Conservation (phyloP, 2,113 vertebrate genomes). For the Mustela nigripes region DNA sequence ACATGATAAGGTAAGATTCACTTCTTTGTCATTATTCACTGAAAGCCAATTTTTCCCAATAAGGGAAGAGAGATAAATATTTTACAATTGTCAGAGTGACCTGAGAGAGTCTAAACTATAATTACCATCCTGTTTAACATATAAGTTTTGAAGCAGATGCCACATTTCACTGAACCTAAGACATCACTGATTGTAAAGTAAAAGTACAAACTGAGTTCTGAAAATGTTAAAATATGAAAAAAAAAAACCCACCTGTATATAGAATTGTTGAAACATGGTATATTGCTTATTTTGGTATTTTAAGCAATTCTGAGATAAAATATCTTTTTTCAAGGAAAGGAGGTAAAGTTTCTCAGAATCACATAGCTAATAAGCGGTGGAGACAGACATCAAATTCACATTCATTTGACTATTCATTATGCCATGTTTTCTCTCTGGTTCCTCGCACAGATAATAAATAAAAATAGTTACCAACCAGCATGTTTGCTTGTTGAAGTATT, state of each 20-base stretch:
- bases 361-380: not conserved
- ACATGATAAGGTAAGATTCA: not conserved
- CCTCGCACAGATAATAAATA: not conserved
- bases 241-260: not conserved
- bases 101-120: not conserved
- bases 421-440: not conserved
- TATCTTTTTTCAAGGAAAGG: not conserved
- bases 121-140: constrained; percentile 11
- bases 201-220: not conserved
- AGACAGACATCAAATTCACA: not conserved
- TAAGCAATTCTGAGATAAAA: not conserved
- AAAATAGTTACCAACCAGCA: not conserved
- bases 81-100: constrained; percentile 4
- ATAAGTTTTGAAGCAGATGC: constrained; percentile 4
- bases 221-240: not conserved
- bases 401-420: not conserved
- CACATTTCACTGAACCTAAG: not conserved
- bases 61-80: constrained; percentile 24
- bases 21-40: constrained; percentile 9
- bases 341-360: not conserved
- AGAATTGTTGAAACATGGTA: not conserved
- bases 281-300: not conserved
- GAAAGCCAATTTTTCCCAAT: constrained; percentile 16
- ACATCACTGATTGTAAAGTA: not conserved
- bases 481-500: not conserved